A percentile compares a stretch with the other conserved stretches of the same genome.
Evolutionary conservation across 1,140 invertebrate genomes (phyloP).

Genomic region (Caenorhabditis latens): DNA sequence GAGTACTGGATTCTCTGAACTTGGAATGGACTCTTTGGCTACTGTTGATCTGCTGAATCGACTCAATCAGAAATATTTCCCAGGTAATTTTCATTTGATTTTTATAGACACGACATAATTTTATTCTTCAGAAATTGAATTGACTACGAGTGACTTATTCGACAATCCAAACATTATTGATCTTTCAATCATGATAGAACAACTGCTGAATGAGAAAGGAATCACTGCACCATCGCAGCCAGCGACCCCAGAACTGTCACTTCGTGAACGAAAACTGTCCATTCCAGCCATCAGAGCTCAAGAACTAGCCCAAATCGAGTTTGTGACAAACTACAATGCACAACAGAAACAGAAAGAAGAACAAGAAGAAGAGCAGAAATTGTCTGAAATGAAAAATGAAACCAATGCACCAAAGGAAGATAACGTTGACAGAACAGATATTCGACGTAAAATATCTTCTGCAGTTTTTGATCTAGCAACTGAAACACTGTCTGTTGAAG

Average conservation of each 20-base stretch:
- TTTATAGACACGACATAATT: neutral
- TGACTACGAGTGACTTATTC: constrained; percentile 54
- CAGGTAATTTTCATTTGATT: neutral
- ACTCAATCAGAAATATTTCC: constrained; percentile 49
- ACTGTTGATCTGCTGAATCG: constrained; percentile 48
- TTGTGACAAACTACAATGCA: constrained; percentile 20
- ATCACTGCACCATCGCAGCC: neutral
- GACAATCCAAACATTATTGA: constrained; percentile 55
- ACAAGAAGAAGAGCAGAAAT: neutral
- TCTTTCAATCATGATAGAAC: constrained; percentile 10
- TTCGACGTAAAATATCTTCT: constrained; percentile 12
- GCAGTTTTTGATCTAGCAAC: constrained; percentile 8
- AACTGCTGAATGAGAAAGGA: constrained; percentile 4
- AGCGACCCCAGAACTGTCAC: neutral
- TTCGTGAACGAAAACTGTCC: constrained; percentile 24
- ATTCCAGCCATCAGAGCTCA: constrained; percentile 20
- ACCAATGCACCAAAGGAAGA: neutral
- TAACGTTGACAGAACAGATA: neutral
- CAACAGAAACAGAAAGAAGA: neutral
- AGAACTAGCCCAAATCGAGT: constrained; percentile 28
- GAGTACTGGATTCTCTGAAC: constrained; percentile 42
- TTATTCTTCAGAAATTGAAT: constrained; percentile 26
- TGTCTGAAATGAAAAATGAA: neutral
- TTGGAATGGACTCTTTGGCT: constrained; percentile 56
- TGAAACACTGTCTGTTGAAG: constrained; percentile 17